Conservation (phyloP, 2,888 invertebrate genomes). For the Diadegma fenestrale region DNA sequence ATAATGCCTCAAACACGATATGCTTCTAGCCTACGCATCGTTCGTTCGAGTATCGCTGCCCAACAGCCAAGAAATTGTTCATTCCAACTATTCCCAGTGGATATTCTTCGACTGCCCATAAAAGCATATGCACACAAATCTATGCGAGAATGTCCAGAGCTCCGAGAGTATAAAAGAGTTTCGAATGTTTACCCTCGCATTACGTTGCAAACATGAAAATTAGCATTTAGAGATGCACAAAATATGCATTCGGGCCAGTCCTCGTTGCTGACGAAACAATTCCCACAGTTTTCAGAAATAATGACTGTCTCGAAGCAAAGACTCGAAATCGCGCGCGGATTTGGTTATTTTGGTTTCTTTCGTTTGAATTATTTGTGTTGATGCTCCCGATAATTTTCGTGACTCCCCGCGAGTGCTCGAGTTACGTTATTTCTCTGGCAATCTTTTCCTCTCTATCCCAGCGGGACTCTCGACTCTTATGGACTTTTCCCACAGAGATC, state of each 20-base stretch:
- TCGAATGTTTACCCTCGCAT: constrained; percentile 24
- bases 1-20: constrained; percentile 78
- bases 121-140: constrained; percentile 17
- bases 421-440: constrained; percentile 38
- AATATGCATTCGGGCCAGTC: background rate
- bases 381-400: constrained; percentile 12
- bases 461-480: constrained; percentile 38
- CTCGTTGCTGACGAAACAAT: background rate
- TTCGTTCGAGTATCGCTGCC: constrained; percentile 46
- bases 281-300: background rate
- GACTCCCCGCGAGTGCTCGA: background rate
- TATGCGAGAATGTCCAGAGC: background rate
- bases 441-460: constrained; percentile 9
- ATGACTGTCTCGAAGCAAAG: background rate
- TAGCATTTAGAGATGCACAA: constrained; percentile 3
- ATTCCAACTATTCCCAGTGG: constrained; percentile 44
- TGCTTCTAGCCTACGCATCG: constrained; percentile 80
- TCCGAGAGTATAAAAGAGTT: background rate
- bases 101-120: constrained; percentile 23
- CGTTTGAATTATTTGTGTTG: background rate
- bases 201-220: background rate
- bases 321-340: background rate
- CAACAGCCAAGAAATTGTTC: constrained; percentile 60
- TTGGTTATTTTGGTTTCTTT: background rate
- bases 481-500: constrained; percentile 67